Conservation (phyloP, 2,113 vertebrate species). For the Catharus bicknelli region DNA sequence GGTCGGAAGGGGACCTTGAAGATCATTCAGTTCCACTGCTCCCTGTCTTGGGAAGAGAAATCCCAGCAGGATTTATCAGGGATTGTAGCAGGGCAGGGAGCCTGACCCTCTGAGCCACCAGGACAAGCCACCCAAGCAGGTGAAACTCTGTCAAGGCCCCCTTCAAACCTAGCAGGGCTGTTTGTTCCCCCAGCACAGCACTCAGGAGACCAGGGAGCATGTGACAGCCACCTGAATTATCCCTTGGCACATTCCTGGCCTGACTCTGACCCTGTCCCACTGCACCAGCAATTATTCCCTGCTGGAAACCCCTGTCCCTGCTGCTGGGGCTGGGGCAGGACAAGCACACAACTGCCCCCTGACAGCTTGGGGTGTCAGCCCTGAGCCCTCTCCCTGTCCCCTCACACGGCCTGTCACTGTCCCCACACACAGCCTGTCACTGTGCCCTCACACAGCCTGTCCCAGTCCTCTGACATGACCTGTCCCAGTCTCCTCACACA, state of each 20-base stretch:
- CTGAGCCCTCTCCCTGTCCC: neutral
- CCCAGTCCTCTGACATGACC: neutral
- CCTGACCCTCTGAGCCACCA: neutral
- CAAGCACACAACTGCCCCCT: accelerated
- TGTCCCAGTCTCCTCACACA: neutral
- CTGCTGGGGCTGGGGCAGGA: neutral
- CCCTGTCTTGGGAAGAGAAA: accelerated
- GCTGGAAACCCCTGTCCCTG: accelerated
- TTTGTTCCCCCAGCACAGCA: accelerated
- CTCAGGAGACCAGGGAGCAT: accelerated
- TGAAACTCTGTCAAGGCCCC: accelerated
- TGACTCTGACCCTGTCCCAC: accelerated
- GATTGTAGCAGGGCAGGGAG: accelerated
- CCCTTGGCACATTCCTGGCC: accelerated
- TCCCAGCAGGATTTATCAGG: neutral
- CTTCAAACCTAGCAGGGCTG: neutral
- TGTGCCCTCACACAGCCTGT: neutral
- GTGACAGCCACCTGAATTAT: accelerated
- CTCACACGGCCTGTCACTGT: neutral
- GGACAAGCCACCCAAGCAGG: accelerated
- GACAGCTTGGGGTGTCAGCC: neutral
- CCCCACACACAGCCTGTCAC: neutral
- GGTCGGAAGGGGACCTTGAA: neutral
- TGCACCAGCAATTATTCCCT: accelerated
- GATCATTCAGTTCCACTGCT: accelerated